phyloP scores from a whole-genome alignment of 2,113 vertebrate genomes.

The Trichechus manatus region DNA sequence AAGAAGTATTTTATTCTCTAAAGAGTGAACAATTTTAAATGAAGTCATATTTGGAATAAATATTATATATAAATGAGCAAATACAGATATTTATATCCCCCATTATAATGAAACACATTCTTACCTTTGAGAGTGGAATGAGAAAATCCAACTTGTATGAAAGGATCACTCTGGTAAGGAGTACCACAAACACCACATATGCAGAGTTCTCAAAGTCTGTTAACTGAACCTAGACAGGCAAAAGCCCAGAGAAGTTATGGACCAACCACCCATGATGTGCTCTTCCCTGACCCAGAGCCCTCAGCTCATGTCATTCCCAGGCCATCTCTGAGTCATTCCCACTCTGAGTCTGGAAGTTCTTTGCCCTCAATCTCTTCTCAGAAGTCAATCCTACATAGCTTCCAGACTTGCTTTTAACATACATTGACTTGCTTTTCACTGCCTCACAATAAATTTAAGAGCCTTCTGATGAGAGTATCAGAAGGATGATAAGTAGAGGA shows the following conservation, averaged over 20 bases:
- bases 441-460: background rate
- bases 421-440: background rate
- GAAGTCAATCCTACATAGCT: background rate
- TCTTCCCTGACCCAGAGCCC: background rate
- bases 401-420: background rate
- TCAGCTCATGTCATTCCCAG: background rate
- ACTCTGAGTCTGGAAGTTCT: background rate
- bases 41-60: background rate
- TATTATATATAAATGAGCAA: background rate
- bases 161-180: conserved; percentile 97
- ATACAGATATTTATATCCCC: background rate
- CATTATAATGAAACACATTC: background rate
- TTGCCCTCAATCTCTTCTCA: background rate
- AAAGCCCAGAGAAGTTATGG: background rate
- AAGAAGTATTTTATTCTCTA: conserved; percentile 9
- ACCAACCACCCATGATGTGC: background rate
- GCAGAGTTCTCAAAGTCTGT: conserved; percentile 99
- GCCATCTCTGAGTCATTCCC: background rate
- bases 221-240: conserved; percentile 92
- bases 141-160: conserved; percentile 99
- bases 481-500: background rate
- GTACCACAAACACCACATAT: conserved; percentile 97
- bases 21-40: background rate
- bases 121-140: conserved; percentile 98
- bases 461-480: background rate